A percentile compares a stretch with the other conserved stretches of the same genome.
phyloP scores from a whole-genome alignment of 1,140 invertebrate species.

The Antheraea pernyi region DNA sequence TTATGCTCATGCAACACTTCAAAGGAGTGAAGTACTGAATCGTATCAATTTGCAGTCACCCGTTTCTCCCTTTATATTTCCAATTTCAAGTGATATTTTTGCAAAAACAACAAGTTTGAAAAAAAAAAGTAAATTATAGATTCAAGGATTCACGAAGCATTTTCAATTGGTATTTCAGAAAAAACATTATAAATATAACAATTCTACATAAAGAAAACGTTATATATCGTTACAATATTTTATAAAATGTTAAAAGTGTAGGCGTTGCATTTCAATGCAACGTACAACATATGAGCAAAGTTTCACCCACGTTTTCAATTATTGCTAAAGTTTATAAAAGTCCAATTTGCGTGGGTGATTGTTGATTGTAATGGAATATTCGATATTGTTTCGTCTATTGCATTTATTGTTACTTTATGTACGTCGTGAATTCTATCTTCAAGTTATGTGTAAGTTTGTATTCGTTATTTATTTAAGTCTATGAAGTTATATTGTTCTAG shows the following conservation, averaged over 20 bases:
- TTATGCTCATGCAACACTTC: too few relatives aligned
- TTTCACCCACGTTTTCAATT: conserved; percentile 13
- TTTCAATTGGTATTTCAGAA: too few relatives aligned
- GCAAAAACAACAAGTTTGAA: too few relatives aligned
- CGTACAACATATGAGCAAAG: conserved; percentile 9
- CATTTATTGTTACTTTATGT: neutral
- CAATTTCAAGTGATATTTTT: too few relatives aligned
- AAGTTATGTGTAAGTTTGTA: neutral
- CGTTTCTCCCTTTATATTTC: too few relatives aligned
- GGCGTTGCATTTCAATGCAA: neutral
- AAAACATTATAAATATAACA: too few relatives aligned
- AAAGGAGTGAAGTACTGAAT: too few relatives aligned
- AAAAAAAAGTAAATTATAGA: too few relatives aligned
- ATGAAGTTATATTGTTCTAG: too few relatives aligned
- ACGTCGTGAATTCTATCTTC: neutral
- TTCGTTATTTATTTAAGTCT: too few relatives aligned
- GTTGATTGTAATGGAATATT: conserved; percentile 5
- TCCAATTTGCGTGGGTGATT: conserved; percentile 3
- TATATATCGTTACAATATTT: neutral
- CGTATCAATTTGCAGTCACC: too few relatives aligned
- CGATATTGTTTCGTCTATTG: neutral
- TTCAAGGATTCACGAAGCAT: too few relatives aligned
- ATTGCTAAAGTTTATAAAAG: conserved; percentile 6
- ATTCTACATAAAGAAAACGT: neutral
- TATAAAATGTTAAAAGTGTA: neutral